phyloP scores from a whole-genome alignment of 35 echinoderm and acorn worm species.

The Ptychodera flava region DNA sequence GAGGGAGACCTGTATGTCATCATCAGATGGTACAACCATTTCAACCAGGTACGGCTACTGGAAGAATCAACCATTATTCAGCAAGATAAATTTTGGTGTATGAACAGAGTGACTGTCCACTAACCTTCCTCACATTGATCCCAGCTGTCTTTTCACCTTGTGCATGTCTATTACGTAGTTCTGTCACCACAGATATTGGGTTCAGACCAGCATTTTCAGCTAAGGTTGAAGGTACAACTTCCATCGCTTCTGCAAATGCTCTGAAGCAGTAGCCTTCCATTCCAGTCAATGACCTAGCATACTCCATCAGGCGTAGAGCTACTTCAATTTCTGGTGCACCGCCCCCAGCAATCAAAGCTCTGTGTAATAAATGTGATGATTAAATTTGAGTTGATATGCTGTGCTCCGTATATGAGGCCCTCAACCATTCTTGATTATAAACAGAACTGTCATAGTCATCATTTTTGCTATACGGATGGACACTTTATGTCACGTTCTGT shows the following conservation, averaged over 20 bases:
- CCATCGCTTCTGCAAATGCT: slow-evolving; percentile 83
- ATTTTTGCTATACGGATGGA: too few relatives aligned
- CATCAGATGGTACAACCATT: background rate
- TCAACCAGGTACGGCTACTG: too few relatives aligned
- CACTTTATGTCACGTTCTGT: too few relatives aligned
- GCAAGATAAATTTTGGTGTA: too few relatives aligned
- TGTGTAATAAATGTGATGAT: slow-evolving; percentile 3
- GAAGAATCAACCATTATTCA: too few relatives aligned
- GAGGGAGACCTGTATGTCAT: background rate
- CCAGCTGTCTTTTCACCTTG: slow-evolving; percentile 76
- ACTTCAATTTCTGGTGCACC: slow-evolving; percentile 93
- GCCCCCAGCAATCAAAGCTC: slow-evolving; percentile 86
- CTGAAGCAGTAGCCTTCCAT: slow-evolving; percentile 95
- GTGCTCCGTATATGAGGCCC: too few relatives aligned
- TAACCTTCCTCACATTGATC: slow-evolving; percentile 77
- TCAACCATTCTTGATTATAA: too few relatives aligned
- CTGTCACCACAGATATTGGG: slow-evolving; percentile 84
- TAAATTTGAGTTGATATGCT: background rate
- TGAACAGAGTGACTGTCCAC: background rate
- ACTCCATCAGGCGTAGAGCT: slow-evolving; percentile 69
- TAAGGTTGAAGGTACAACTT: slow-evolving; percentile 80
- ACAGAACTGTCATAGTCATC: too few relatives aligned
- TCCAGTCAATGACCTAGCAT: slow-evolving; percentile 58
- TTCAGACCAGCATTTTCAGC: slow-evolving; percentile 94
- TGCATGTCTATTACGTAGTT: slow-evolving; percentile 76